Evolutionary conservation across 1,140 invertebrate genomes (phyloP).

Genomic region (Stenopsyche tienmushanensis): DNA sequence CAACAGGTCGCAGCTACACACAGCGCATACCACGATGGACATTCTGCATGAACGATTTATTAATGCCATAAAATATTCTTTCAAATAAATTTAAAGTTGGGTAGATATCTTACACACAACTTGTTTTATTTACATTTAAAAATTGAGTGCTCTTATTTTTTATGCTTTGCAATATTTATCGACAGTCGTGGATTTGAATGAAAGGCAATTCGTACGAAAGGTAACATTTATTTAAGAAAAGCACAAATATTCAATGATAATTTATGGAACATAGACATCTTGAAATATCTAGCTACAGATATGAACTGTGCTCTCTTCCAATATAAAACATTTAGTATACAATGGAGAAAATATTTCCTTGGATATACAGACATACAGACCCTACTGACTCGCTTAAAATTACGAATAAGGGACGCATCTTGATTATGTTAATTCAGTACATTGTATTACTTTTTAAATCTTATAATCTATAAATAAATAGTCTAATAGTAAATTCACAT

Average conservation of each 20-base stretch:
- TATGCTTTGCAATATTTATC: too few species aligned
- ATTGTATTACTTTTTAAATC: slow-evolving; percentile 26
- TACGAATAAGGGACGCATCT: slow-evolving; percentile 25
- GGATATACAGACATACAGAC: slow-evolving; percentile 3
- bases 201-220: slow-evolving; percentile 14
- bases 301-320: background rate
- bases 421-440: slow-evolving; percentile 31
- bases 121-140: too few species aligned
- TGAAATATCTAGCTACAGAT: slow-evolving; percentile 22
- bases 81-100: too few species aligned
- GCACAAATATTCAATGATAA: slow-evolving; percentile 21
- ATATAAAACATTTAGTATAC: slow-evolving; percentile 25
- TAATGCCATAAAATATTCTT: too few species aligned
- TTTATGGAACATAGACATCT: slow-evolving; percentile 14
- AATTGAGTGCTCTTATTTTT: too few species aligned
- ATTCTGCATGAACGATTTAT: too few species aligned
- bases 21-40: too few species aligned
- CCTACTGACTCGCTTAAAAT: slow-evolving; percentile 11
- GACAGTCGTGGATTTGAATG: too few species aligned
- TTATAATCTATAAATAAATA: slow-evolving; percentile 4
- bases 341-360: slow-evolving; percentile 18
- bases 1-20: too few species aligned
- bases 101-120: too few species aligned
- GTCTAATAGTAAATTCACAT: background rate
- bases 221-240: slow-evolving; percentile 29